Conservation (phyloP, 2,113 vertebrate species). For the Scytalopus superciliaris region DNA sequence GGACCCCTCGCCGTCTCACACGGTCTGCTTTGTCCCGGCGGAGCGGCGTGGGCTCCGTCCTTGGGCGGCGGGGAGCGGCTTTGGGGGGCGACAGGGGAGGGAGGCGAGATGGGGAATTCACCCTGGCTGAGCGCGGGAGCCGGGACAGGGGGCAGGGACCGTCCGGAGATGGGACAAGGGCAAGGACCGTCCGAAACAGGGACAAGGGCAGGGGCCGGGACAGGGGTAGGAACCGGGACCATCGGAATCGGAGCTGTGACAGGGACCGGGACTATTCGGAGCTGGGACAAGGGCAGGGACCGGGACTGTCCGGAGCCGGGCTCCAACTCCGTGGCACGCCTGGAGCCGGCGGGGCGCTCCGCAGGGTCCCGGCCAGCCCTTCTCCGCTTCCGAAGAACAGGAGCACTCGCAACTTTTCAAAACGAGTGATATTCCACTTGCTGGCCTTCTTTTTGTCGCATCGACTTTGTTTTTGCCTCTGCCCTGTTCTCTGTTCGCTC, state of each 20-base stretch:
- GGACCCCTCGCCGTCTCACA: rapidly evolving
- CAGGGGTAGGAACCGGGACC: too few species aligned
- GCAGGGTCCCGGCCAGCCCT: background rate
- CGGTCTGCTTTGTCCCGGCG: background rate
- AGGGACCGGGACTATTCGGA: too few species aligned
- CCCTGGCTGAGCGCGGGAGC: rapidly evolving
- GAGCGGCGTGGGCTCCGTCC: background rate
- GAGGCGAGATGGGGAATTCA: rapidly evolving
- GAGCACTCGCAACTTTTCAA: rapidly evolving
- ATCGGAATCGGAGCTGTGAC: too few species aligned
- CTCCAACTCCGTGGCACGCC: too few species aligned
- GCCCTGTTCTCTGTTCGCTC: background rate
- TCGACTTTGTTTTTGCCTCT: rapidly evolving
- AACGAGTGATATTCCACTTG: background rate
- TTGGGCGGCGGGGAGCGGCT: background rate
- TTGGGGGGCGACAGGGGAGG: rapidly evolving
- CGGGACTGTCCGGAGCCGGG: too few species aligned
- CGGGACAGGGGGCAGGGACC: too few species aligned
- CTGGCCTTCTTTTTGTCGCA: background rate
- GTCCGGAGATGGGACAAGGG: too few species aligned
- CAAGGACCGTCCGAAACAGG: too few species aligned
- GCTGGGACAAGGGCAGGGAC: too few species aligned
- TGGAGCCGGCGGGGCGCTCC: background rate
- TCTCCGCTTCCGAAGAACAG: rapidly evolving
- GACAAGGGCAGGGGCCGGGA: rapidly evolving